Base-by-base conservation (phyloP, 2,888 invertebrate species). In the Caenorhabditis panamensis region DNA sequence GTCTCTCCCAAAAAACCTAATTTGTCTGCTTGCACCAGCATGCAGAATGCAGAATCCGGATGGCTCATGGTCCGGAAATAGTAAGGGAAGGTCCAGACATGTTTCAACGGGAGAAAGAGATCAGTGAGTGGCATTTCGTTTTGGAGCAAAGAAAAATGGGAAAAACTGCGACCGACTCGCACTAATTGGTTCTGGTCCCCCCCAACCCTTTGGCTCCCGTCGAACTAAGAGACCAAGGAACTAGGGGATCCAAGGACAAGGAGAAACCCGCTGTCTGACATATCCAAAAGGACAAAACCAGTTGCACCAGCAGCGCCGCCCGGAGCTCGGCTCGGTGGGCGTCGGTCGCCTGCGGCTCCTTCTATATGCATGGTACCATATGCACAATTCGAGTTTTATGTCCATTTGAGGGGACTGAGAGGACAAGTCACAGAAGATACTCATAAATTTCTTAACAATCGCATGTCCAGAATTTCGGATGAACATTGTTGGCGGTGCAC, bases 401-500 rank as follows among this genome's bases (percentile, higher is more conserved):
- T 71, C 78, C 66, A 71, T 78, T 76, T 71, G 66, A 31, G 31
- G 31, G 31, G 5, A 31, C 31, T 31, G 31, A 66, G 59, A 59
- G 68, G 68, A 69, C 67, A 79, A 79, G 73, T 63, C 73, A 79
- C 69, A 73, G 64, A 75, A 69, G 80, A 75, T 80, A 75, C 80
- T 80, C 80, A 80, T 80, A 80, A 80, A 80, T 80, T 80, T 80
- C 80, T 76, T 75, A 80, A 80, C 80, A 80, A 80, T 80, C 80
- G 80, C 80, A 80, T 80, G 80, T 75, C 75, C 53, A 66, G 80
- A 80, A 80, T 80, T 58, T 53, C 61, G 75, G 66, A 75, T 75
- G 75, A 75, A 61, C 56, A 72, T 72, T 72, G 72, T 72, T 54
- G 58, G 47, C 72, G 72, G 75, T 31, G 66, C 64, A 54, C 64